Base-by-base conservation (phyloP, 2,113 vertebrate species). In the Syrmaticus mikado region DNA sequence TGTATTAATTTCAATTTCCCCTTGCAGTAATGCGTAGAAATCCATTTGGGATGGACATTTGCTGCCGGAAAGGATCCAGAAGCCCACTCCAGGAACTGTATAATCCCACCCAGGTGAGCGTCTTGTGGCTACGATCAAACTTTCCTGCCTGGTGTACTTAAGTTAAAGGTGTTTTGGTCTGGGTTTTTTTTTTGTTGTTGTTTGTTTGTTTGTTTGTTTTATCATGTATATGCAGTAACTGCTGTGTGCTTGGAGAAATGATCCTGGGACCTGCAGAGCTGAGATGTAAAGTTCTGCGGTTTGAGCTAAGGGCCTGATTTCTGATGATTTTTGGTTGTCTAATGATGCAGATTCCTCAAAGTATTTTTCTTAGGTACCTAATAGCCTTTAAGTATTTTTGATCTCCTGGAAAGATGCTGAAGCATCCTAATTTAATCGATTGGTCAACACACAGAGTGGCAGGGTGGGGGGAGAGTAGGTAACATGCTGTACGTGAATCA, bases 1-100 rank as follows among this genome's bases (percentile, higher is more conserved):
- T 83, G 90, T 97, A 89, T 89, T 64, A 72, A 93, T 93, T 94
- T 96, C 77, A 76, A 65, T 58, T 97, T 96, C 97, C 96, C 89
- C 95, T 97, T 89, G 48, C 98, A 99, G 99, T 99, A 97, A 99
- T 99, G 98, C 98, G 98, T 97, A 98, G 99, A 97, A 99, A 98
- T 97, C 98, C 98, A 48, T 99, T 99, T 0, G 98, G 98, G 64
- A 97, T 98, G 97, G 99, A 99, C 85, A 98, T 98, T 95, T 99
- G 99, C 96, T 99, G 99, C 89, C 97, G 98, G 94, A 99, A 99
- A 97, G 99, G 99, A 60, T 99, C 99, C 19, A 98, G 98, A 81
- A 99, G 98, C 61, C 99, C 99, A 2, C 98, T 99, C 46, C 99
- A 99, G 93, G 99, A 99, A 20, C 98, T 99, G 76, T 99, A 99